Evolutionary conservation across 2,113 vertebrate species (phyloP).

Genomic region (Epinephelus lanceolatus): DNA sequence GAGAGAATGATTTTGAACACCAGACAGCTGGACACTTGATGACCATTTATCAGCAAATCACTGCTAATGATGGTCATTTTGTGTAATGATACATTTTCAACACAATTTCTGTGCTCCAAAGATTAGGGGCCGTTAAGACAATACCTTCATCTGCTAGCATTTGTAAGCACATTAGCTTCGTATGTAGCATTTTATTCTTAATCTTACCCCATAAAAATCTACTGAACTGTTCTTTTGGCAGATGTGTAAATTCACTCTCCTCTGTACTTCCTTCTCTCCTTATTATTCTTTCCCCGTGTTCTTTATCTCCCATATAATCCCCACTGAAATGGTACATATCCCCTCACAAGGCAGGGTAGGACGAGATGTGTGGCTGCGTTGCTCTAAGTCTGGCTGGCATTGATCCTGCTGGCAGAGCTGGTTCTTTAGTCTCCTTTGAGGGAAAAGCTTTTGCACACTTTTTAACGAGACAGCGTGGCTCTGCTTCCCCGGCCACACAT

Average conservation of each 20-base stretch:
- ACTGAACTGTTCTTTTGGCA: constrained; percentile 1
- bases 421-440: constrained; percentile 42
- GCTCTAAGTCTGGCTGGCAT: constrained; percentile 53
- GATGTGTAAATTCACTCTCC: not conserved
- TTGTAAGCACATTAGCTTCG: not conserved
- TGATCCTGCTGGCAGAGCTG: constrained; percentile 46
- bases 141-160: not conserved
- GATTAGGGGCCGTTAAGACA: not conserved
- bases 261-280: constrained; percentile 16
- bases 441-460: constrained; percentile 44
- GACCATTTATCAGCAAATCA: constrained; percentile 15
- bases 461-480: constrained; percentile 44
- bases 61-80: constrained; percentile 12
- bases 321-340: constrained; percentile 29
- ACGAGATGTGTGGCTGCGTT: constrained; percentile 43
- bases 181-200: not conserved
- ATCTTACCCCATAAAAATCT: not conserved
- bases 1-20: not conserved
- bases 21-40: not conserved
- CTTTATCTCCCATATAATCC: constrained; percentile 41
- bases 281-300: constrained; percentile 4
- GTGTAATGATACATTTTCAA: not conserved
- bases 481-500: constrained; percentile 28
- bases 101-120: not conserved
- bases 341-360: constrained; percentile 34